Percentiles rank a stretch among this genome's conserved stretches.
phyloP scores from a whole-genome alignment of 2,797 vertebrate species.

The Prionace glauca region DNA sequence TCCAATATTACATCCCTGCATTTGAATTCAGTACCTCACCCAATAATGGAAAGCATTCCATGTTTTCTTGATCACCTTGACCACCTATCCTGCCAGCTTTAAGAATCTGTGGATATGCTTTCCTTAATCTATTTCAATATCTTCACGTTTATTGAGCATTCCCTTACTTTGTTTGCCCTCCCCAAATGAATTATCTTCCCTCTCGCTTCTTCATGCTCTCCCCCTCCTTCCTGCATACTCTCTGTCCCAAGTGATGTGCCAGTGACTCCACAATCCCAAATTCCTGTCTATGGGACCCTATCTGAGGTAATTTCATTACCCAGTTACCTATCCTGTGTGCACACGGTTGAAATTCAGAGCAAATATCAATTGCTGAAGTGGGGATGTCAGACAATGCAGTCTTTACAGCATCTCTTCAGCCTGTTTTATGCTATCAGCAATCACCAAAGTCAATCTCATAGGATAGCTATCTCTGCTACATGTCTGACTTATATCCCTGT shows the following conservation, averaged over 20 bases:
- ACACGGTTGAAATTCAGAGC: not conserved
- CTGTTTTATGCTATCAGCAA: not conserved
- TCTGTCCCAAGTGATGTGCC: slow-evolving; percentile 42
- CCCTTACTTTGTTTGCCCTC: too few species aligned
- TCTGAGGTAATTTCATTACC: not conserved
- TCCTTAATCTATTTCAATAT: too few species aligned
- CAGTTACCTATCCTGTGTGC: not conserved
- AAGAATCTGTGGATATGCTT: too few species aligned
- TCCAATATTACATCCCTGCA: too few species aligned
- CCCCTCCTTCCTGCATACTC: not conserved
- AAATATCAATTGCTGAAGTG: not conserved
- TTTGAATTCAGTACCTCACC: too few species aligned
- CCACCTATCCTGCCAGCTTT: too few species aligned
- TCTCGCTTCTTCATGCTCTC: too few species aligned
- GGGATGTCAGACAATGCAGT: not conserved
- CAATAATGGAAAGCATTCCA: too few species aligned
- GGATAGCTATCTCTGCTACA: not conserved
- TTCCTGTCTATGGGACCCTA: not conserved
- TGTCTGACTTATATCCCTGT: not conserved
- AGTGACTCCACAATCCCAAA: not conserved
- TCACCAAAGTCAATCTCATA: not conserved
- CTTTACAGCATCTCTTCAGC: not conserved
- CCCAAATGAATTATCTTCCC: too few species aligned
- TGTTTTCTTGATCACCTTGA: too few species aligned
- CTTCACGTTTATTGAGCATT: too few species aligned